These are phyloP conservation scores for Artibeus jamaicensis DNA, from an alignment of 2,797 vertebrate species.

Conservation along the genomic window DNA sequence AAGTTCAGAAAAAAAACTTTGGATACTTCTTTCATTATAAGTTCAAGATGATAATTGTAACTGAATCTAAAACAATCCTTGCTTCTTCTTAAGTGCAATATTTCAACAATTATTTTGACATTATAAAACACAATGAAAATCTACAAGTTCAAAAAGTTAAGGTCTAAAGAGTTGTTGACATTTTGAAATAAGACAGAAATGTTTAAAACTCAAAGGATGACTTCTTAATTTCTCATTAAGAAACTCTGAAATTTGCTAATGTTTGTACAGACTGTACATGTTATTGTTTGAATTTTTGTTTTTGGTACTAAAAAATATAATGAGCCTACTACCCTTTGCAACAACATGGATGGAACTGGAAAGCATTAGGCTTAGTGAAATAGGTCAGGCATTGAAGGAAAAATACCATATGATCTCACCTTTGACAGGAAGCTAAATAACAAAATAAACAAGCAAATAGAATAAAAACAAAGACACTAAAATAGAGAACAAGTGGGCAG, in stretches of 20 bases:
- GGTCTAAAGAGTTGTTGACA: neutral
- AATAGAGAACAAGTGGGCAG: no score
- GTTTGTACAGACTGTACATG: neutral
- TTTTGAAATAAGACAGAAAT: neutral
- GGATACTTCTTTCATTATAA: neutral
- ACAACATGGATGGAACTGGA: no score
- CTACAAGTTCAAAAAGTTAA: neutral
- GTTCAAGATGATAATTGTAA: constrained; percentile 6
- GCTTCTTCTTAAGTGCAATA: neutral
- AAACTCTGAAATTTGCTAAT: neutral
- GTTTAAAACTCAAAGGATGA: neutral
- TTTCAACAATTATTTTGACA: neutral
- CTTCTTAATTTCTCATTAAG: neutral
- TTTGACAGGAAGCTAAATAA: no score
- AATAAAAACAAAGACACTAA: no score
- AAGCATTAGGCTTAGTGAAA: no score
- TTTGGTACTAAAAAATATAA: neutral
- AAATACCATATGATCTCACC: no score
- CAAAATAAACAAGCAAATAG: no score
- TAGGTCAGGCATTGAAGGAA: no score
- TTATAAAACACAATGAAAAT: neutral
- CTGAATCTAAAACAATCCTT: neutral
- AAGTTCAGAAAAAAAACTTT: neutral
- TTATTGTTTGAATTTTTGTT: neutral
- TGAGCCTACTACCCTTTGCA: no score